Percentiles rank a stretch among this genome's conserved stretches.
Evolutionary conservation across 1,140 invertebrate species (phyloP).

Genomic region (Drosophila athabasca): DNA sequence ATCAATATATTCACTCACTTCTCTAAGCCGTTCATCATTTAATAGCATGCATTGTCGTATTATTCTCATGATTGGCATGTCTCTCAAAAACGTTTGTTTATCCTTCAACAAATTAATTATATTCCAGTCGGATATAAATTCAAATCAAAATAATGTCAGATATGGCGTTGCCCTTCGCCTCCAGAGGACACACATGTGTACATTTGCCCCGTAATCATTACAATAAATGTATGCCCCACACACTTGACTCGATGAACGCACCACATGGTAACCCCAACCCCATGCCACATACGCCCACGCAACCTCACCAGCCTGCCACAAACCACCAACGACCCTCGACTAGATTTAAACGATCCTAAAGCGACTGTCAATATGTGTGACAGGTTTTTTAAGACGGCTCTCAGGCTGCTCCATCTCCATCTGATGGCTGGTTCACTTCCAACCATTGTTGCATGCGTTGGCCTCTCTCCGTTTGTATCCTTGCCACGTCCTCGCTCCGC

Average conservation of each 20-base stretch:
- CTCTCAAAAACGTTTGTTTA: neutral
- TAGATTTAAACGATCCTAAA: slow-evolving; percentile 56
- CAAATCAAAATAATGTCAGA: slow-evolving; percentile 42
- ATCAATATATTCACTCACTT: too few relatives aligned
- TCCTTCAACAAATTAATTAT: slow-evolving; percentile 26
- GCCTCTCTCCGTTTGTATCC: slow-evolving; percentile 29
- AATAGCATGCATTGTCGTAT: too few relatives aligned
- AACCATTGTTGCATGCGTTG: slow-evolving; percentile 65
- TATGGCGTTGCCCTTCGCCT: slow-evolving; percentile 34
- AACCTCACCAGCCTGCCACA: slow-evolving; percentile 8
- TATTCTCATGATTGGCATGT: slow-evolving; percentile 2
- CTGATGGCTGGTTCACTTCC: slow-evolving; percentile 40
- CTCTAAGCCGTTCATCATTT: too few relatives aligned
- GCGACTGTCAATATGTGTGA: slow-evolving; percentile 58
- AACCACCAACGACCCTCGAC: slow-evolving; percentile 23
- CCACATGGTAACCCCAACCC: slow-evolving; percentile 27
- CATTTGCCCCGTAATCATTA: slow-evolving; percentile 22
- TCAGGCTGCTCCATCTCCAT: slow-evolving; percentile 3
- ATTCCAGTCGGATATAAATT: slow-evolving; percentile 28
- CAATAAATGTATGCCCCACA: slow-evolving; percentile 38
- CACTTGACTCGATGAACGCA: slow-evolving; percentile 1
- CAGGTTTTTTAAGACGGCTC: slow-evolving; percentile 56
- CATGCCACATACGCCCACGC: neutral
- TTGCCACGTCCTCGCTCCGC: slow-evolving; percentile 27
- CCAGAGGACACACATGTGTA: neutral